Percentiles rank a stretch among this genome's conserved stretches.
Evolutionary conservation across 2,797 vertebrate genomes (phyloP).

Genomic region (Meriones psammophilus): DNA sequence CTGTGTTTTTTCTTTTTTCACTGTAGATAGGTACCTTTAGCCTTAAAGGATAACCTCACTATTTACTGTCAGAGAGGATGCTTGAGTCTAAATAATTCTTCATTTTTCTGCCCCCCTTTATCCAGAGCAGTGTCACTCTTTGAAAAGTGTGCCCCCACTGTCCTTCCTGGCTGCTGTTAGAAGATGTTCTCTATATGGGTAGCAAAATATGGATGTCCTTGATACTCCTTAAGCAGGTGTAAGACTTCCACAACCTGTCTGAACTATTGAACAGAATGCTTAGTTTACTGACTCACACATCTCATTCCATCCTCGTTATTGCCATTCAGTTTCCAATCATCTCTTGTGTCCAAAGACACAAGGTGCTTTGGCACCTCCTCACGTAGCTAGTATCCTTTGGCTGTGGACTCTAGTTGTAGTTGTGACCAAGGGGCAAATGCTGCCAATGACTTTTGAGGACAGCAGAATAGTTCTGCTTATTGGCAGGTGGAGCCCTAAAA

Average conservation of each 20-base stretch:
- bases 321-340: neutral
- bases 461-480: neutral
- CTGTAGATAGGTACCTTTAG: constrained; percentile 46
- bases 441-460: neutral
- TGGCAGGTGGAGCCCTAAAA: neutral
- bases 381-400: neutral
- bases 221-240: neutral
- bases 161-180: neutral
- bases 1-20: constrained; percentile 2
- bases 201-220: neutral
- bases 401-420: neutral
- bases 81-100: constrained; percentile 13
- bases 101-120: neutral
- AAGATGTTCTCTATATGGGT: neutral
- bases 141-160: neutral
- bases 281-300: neutral
- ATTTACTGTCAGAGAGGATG: constrained; percentile 30
- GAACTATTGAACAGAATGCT: neutral
- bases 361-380: neutral
- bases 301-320: neutral
- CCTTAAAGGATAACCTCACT: neutral
- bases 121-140: neutral
- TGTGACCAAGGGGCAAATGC: neutral
- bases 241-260: neutral
- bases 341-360: neutral